Conservation (phyloP, 1,140 invertebrate species). For the Trinorchestia longiramus region DNA sequence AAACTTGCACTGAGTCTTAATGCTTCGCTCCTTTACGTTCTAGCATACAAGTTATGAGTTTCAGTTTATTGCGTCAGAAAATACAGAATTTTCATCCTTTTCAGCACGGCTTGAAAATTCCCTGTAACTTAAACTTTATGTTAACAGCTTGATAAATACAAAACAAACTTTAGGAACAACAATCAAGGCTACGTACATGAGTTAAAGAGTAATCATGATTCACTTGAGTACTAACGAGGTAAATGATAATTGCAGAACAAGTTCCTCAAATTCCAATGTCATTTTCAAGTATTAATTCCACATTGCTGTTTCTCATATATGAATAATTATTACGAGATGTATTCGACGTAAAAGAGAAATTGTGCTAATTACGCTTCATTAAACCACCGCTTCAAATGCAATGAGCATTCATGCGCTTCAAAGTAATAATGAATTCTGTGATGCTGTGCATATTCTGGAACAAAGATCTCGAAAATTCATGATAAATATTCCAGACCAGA, state of each 20-base stretch:
- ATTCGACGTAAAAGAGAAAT: background rate
- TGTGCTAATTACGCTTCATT: background rate
- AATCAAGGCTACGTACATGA: background rate
- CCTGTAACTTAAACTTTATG: too few relatives aligned
- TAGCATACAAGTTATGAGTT: too few relatives aligned
- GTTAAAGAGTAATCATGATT: background rate
- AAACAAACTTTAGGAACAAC: background rate
- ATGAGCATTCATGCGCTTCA: background rate
- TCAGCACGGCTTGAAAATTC: too few relatives aligned
- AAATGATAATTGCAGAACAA: background rate
- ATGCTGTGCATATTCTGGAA: too few relatives aligned
- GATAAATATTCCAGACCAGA: too few relatives aligned
- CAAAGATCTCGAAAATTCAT: too few relatives aligned
- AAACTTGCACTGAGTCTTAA: too few relatives aligned
- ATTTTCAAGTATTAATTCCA: background rate
- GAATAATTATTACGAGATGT: background rate
- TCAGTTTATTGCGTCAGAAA: too few relatives aligned
- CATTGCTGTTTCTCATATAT: background rate
- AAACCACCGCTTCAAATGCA: background rate
- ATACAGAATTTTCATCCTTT: too few relatives aligned
- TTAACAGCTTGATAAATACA: too few relatives aligned
- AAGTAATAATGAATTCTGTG: too few relatives aligned
- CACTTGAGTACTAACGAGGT: background rate
- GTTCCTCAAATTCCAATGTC: background rate
- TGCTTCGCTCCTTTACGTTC: too few relatives aligned